Evolutionary conservation across 2,797 vertebrate genomes (phyloP), one percentile per base, ranked within the genome.

Genomic region (Pyrrhura leucotis): DNA sequence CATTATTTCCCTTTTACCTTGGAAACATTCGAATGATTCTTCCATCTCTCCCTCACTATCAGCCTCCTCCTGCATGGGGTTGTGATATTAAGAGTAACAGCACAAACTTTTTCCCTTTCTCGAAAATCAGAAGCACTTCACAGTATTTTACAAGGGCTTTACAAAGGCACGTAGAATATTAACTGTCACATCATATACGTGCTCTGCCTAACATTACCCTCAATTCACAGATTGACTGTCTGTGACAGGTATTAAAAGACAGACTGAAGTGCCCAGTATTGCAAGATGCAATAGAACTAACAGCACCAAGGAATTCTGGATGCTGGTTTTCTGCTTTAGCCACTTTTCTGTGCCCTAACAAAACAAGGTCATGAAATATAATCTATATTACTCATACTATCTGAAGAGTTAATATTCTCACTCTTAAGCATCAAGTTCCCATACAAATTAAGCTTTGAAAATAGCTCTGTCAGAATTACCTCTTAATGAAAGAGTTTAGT

Each of bases 51-150:
- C 54, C 45, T 42, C 51, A 6, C 7, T 42, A 48, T 28, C 65
- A 80, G 28, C 22, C 54, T 59, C 25, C 28, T 71, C 14, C 47
- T 42, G 33, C 33, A 22, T 0, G 12, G 23, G 21, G 23, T 2
- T 65, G 28, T 2, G 2, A 4, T 18, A 33, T n/a, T 14, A 45
- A 17, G 12, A 50, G 11, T 14, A 93, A 28, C 19, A 31, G 25
- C 33, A 56, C 4, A 4, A 62, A 69, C 0, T 0, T 31, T 0
- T 31, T 67, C 21, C 28, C 25, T 39, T 62, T 62, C 47, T 13
- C 44, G 40, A 78, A 69, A 67, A 40, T 26, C 14, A 31, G 39
- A 81, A 89, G n/a, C 26, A 7, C 14, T 69, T 81, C 13, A 47
- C 4, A 22, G 4, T 19, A 62, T 66, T 76, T 53, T 25, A 21